Evolutionary conservation across 2,888 invertebrate species (phyloP), one percentile per base, ranked within the genome.

Genomic region (Diaperis boleti): DNA sequence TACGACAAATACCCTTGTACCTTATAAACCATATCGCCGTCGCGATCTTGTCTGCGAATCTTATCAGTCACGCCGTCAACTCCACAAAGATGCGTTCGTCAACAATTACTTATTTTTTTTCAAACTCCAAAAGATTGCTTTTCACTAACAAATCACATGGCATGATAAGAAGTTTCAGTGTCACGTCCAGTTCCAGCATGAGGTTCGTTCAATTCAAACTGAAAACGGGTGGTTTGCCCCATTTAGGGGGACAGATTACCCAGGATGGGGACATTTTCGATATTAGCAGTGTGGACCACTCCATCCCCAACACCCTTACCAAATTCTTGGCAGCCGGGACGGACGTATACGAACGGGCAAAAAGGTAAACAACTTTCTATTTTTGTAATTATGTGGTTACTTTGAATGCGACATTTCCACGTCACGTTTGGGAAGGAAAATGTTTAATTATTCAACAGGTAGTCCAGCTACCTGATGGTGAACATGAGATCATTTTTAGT

Each of bases 131-230:
- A 37, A 55, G 44, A 17, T 37, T 61, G 11, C 31, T 59, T 26
- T 20, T 29, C 20, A 13, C 13, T 11, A 15, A 13, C 13, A 37
- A 18, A 22, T 22, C 59, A 31, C 33, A 50, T 33, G 41, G 31
- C n/a, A 20, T 3, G 52, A 52, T 52, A 29, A 74, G 76, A 66
- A 71, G 71, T 56, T 79, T 82, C 54, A 76, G 78, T 69, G 66
- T 77, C 8, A 69, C 75, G 3, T 61, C 65, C 7, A 50, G 52
- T 13, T 67, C 54, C 42, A 85, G 83, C 26, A 88, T 89, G 89
- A 88, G 91, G 73, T 87, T 90, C 70, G 87, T 92, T 41, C 92
- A 92, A 74, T 92, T 90, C 78, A 81, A 83, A 42, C 83, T 82
- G 15, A 84, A 86, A 69, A 83, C 84, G 37, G 87, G 89, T 0